Base-by-base conservation (phyloP, 2,888 invertebrate species). In the Parelbella ahira region DNA sequence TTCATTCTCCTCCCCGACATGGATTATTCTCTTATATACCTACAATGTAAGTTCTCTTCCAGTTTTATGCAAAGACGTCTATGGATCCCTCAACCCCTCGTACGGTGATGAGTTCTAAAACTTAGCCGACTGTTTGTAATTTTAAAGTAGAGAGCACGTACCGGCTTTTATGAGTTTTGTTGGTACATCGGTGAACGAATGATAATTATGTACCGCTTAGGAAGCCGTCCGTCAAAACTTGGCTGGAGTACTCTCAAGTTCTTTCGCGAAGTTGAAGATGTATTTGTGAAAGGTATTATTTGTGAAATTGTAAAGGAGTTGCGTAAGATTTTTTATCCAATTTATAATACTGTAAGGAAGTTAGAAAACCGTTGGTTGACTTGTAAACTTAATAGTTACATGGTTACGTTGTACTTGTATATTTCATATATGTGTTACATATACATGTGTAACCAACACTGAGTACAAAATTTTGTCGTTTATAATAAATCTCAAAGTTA, bases 121-220 rank as follows among this genome's bases (percentile, higher is more conserved):
- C 81, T 83, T 83, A 63, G 63, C 68, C 76, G 74, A 71, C 81
- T 78, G 82, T 81, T 81, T 77, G 80, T 81, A 82, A 82, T 83
- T 81, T 80, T 78, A 79, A 80, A 81, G 81, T 72, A 75, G 73
- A 75, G 73, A 77, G 72, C 71, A 74, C 68, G 73, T 66, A 63
- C 57, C 53, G 48, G 65, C 68, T 71, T 78, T 78, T 80, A 81
- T 80, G 79, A 80, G 79, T 77, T 81, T 77, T 69, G 76, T 77
- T 76, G 64, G 62, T 51, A 21, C 30, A 47, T 46, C 49, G 39
- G 38, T 32, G 61, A 66, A 63, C 63, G 60, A 56, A 47, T 48
- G 50, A 52, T 55, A 56, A 60, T 72, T 66, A 65, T 63, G 60
- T 56, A 56, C 37, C 36, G 45, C 44, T 46, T 15, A 27, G 27